phyloP scores from a whole-genome alignment of 2,797 vertebrate genomes.

The Discoglossus pictus region DNA sequence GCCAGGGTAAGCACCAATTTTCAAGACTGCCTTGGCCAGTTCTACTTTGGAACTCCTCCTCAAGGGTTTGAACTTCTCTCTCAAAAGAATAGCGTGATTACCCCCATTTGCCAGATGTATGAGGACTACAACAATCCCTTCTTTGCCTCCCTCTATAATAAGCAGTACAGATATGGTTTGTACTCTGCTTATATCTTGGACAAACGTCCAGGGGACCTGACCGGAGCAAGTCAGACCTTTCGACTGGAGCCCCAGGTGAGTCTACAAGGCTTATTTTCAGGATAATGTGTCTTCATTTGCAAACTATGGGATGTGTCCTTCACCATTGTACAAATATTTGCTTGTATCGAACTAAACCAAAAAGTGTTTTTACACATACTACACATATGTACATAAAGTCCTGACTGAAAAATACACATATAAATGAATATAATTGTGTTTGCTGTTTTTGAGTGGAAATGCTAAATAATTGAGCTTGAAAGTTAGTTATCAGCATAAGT shows the following conservation, averaged over 20 bases:
- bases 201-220: constrained; percentile 21
- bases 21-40: constrained; percentile 33
- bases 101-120: constrained; percentile 39
- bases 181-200: constrained; percentile 44
- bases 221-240: constrained; percentile 31
- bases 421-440: too few relatives aligned
- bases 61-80: constrained; percentile 21
- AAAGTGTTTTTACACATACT: too few relatives aligned
- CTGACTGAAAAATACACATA: too few relatives aligned
- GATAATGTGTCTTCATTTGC: too few relatives aligned
- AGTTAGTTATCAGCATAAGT: too few relatives aligned
- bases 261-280: not conserved
- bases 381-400: too few relatives aligned
- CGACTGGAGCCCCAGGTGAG: constrained; percentile 45
- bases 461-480: too few relatives aligned
- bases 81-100: not conserved
- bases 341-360: too few relatives aligned
- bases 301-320: too few relatives aligned
- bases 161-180: not conserved
- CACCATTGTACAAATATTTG: too few relatives aligned
- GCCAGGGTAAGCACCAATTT: constrained; percentile 38
- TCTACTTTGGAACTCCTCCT: constrained; percentile 28
- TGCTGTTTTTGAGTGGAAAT: too few relatives aligned
- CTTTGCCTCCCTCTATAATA: constrained; percentile 39
- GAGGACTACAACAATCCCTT: constrained; percentile 45